These are phyloP conservation scores for Carabus problematicus DNA, from an alignment of 2,888 invertebrate genomes.

Conservation along the genomic window DNA sequence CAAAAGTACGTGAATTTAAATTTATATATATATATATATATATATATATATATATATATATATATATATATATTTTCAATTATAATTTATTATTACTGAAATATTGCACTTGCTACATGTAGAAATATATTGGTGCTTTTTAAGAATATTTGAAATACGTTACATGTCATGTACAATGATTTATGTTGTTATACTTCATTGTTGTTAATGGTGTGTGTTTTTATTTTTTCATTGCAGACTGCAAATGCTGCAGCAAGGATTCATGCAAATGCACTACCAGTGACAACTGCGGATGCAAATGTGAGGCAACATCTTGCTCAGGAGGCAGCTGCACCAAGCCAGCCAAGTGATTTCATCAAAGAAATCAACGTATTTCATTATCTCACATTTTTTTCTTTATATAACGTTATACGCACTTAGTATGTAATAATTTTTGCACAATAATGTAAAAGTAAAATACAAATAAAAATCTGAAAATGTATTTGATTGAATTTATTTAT, in stretches of 20 bases:
- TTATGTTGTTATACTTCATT: neutral
- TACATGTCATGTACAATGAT: neutral
- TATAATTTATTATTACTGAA: neutral
- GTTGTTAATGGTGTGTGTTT: neutral
- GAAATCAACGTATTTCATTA: neutral
- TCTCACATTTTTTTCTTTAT: neutral
- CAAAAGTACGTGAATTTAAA: slow-evolving; percentile 27
- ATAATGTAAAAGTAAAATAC: neutral
- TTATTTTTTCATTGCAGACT: slow-evolving; percentile 8
- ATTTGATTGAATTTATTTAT: neutral
- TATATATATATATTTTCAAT: slow-evolving; percentile 8
- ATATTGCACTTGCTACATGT: neutral
- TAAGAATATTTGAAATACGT: neutral
- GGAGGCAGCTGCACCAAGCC: slow-evolving; percentile 30
- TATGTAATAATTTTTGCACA: no score
- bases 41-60: neutral
- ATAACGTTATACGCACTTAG: neutral
- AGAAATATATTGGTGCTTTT: neutral
- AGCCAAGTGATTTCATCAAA: neutral
- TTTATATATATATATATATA: neutral
- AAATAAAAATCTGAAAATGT: slow-evolving; percentile 12
- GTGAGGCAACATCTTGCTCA: slow-evolving; percentile 33
- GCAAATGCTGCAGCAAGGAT: slow-evolving; percentile 17
- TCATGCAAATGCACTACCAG: slow-evolving; percentile 32
- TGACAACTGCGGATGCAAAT: slow-evolving; percentile 36